phyloP scores from a whole-genome alignment of 2,888 invertebrate genomes.

The Sycophila texana region DNA sequence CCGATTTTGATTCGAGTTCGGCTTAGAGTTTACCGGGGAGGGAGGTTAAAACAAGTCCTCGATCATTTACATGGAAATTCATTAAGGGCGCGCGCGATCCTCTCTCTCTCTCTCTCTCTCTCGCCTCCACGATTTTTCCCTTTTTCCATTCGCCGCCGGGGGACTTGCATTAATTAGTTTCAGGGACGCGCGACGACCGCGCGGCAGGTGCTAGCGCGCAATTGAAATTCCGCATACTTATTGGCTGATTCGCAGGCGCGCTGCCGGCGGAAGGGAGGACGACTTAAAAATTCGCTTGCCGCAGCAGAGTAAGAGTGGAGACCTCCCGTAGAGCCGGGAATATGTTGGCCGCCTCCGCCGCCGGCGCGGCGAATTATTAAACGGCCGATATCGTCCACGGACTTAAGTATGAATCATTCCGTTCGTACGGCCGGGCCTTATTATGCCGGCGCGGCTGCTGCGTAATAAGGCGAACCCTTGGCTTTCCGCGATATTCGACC shows the following conservation, averaged over 20 bases:
- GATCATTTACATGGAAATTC: constrained; percentile 55
- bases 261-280: not conserved
- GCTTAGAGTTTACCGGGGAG: constrained; percentile 39
- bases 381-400: too few relatives aligned
- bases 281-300: constrained; percentile 42
- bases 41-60: constrained; percentile 42
- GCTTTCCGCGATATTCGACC: too few relatives aligned
- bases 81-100: constrained; percentile 26
- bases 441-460: too few relatives aligned
- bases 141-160: not conserved
- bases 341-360: not conserved
- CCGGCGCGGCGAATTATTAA: constrained; percentile 22
- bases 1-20: constrained; percentile 59
- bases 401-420: too few relatives aligned
- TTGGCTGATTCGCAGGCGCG: constrained; percentile 39
- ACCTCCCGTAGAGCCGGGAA: not conserved
- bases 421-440: too few relatives aligned
- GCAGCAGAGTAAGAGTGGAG: not conserved
- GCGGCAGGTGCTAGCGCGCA: constrained; percentile 15
- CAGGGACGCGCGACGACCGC: not conserved
- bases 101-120: not conserved
- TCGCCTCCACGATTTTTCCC: not conserved
- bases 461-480: too few relatives aligned
- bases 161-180: constrained; percentile 40
- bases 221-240: constrained; percentile 53